Percentiles rank a stretch among this genome's conserved stretches.
These are phyloP conservation scores for Loriculus beryllinus DNA, from an alignment of 2,797 vertebrate species.

Conservation along the genomic window DNA sequence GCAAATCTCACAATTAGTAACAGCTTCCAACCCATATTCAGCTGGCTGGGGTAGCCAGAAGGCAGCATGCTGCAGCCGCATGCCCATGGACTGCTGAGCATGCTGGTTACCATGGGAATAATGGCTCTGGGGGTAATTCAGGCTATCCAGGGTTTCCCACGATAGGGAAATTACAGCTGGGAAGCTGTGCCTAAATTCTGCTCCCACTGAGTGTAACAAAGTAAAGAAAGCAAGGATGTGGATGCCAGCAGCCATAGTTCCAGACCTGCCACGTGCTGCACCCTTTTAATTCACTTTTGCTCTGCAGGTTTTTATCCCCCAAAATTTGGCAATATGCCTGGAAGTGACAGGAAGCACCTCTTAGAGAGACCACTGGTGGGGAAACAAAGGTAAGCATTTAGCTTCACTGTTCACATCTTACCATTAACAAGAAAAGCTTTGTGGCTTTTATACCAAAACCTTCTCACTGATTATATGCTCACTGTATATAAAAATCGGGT, in stretches of 20 bases:
- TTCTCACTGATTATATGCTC: not conserved
- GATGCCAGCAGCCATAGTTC: not conserved
- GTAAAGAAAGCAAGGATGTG: not conserved
- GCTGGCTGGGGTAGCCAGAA: not conserved
- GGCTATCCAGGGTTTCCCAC: not conserved
- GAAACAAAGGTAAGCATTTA: not conserved
- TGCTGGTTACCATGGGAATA: not conserved
- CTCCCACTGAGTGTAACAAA: not conserved
- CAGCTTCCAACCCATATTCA: not conserved
- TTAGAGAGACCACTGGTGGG: not conserved
- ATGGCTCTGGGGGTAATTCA: constrained; percentile 1
- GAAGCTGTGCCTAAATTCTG: not conserved
- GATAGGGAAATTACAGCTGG: not conserved
- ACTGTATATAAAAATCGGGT: not conserved
- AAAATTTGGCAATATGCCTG: not conserved
- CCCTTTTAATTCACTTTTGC: not conserved
- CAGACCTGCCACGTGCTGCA: not conserved
- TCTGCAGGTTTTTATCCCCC: not conserved
- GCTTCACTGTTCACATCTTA: not conserved
- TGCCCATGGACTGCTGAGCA: not conserved
- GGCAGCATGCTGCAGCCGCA: not conserved
- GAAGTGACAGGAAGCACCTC: not conserved
- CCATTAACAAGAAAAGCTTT: not conserved
- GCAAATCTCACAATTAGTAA: not conserved
- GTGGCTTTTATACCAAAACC: not conserved